Evolutionary conservation across 2,797 vertebrate genomes (phyloP).

Genomic region (Sciaenops ocellatus): DNA sequence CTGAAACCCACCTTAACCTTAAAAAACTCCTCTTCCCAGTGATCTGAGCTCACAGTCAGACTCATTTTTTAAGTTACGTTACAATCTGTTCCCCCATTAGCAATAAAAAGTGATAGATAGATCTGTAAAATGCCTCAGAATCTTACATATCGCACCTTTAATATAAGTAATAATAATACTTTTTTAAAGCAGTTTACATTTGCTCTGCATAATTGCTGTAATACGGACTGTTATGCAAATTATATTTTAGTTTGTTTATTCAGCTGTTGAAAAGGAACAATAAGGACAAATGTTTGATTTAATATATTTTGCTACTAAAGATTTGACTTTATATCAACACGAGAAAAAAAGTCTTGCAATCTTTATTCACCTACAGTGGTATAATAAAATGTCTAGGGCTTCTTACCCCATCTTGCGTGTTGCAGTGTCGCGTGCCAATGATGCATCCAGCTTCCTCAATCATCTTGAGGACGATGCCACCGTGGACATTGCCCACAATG

Average conservation of each 20-base stretch:
- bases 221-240: background rate
- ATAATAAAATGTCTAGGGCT: background rate
- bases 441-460: conserved; percentile 96
- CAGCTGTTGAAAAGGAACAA: background rate
- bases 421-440: conserved; percentile 95
- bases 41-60: no score
- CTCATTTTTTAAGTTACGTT: no score
- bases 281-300: background rate
- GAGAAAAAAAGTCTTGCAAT: no score
- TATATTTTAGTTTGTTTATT: background rate
- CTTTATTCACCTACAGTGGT: background rate
- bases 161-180: no score
- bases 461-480: conserved; percentile 96
- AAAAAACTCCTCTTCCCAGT: no score
- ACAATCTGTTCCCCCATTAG: no score
- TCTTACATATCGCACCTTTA: no score
- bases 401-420: conserved; percentile 89
- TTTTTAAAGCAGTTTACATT: background rate
- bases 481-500: conserved; percentile 92
- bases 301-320: background rate
- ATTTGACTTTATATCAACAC: background rate
- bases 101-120: no score
- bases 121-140: no score
- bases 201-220: background rate
- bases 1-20: no score